Conservation (phyloP, 2,113 vertebrate genomes). For the Leptodactylus fuscus region DNA sequence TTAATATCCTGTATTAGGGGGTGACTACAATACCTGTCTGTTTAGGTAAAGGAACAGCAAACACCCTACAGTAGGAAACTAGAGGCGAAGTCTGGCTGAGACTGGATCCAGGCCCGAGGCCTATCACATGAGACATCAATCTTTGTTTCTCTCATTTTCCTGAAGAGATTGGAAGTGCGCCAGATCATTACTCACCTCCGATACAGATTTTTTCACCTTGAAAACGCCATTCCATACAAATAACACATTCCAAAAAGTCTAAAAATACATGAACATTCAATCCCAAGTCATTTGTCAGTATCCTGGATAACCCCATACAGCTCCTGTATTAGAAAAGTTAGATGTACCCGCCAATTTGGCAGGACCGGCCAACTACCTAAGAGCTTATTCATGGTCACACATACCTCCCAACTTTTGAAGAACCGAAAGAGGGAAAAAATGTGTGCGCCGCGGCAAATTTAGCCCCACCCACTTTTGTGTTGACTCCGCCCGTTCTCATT, state of each 20-base stretch:
- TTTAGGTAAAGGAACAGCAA: slow-evolving; percentile 8
- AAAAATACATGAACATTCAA: neutral
- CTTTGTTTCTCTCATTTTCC: neutral
- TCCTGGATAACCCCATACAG: too few species aligned
- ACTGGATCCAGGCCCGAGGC: slow-evolving; percentile 8
- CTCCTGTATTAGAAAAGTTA: too few species aligned
- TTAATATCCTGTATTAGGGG: neutral
- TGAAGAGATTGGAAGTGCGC: neutral
- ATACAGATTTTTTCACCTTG: neutral
- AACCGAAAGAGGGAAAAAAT: too few species aligned
- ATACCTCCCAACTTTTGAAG: too few species aligned
- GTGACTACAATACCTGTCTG: slow-evolving; percentile 18
- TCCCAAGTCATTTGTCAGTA: neutral
- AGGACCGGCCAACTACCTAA: too few species aligned
- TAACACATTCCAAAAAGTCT: neutral
- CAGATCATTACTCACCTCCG: neutral
- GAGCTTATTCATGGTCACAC: too few species aligned
- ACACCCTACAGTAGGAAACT: neutral
- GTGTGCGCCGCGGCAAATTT: too few species aligned
- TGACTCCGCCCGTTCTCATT: too few species aligned
- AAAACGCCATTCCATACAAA: neutral
- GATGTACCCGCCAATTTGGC: too few species aligned
- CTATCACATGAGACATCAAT: slow-evolving; percentile 14
- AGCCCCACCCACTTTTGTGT: too few species aligned
- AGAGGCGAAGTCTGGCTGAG: neutral